Percentiles rank a stretch among this genome's conserved stretches.
These are phyloP conservation scores for Poecile montanus DNA, from an alignment of 2,797 vertebrate species.

Conservation along the genomic window DNA sequence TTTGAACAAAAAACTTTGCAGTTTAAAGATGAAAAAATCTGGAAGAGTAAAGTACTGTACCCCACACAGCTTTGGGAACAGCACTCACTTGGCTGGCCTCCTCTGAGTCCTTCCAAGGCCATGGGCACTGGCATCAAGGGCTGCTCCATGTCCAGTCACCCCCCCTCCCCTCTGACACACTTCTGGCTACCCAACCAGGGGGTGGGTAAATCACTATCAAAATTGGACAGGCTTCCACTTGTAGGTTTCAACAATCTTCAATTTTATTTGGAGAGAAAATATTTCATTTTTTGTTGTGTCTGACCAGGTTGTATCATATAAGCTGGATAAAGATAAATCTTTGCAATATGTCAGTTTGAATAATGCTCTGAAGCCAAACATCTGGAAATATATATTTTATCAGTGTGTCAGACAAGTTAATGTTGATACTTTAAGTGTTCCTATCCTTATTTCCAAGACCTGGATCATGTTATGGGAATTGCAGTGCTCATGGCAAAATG, in stretches of 20 bases:
- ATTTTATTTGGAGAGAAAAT: not conserved
- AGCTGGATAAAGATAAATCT: slow-evolving; percentile 35
- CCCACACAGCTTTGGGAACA: not conserved
- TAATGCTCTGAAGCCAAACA: slow-evolving; percentile 57
- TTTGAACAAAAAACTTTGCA: not conserved
- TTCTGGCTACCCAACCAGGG: not conserved
- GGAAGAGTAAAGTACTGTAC: not conserved
- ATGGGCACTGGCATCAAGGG: not conserved
- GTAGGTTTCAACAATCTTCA: not conserved
- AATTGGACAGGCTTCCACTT: not conserved
- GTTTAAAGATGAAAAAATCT: not conserved
- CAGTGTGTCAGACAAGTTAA: slow-evolving; percentile 32
- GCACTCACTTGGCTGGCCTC: not conserved
- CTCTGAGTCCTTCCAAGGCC: not conserved
- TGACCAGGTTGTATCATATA: not conserved
- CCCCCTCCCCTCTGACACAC: not conserved
- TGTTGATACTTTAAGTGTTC: slow-evolving; percentile 32
- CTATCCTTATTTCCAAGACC: slow-evolving; percentile 46
- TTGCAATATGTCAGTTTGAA: slow-evolving; percentile 11
- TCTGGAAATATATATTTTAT: slow-evolving; percentile 68
- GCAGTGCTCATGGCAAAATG: slow-evolving; percentile 35
- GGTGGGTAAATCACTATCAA: not conserved
- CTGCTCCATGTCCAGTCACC: not conserved
- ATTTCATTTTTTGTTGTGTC: not conserved
- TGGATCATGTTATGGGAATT: slow-evolving; percentile 65